Percentiles rank a stretch among this genome's conserved stretches.
These are phyloP conservation scores for Allophyes oxyacanthae DNA, from an alignment of 2,888 invertebrate genomes.

Conservation along the genomic window DNA sequence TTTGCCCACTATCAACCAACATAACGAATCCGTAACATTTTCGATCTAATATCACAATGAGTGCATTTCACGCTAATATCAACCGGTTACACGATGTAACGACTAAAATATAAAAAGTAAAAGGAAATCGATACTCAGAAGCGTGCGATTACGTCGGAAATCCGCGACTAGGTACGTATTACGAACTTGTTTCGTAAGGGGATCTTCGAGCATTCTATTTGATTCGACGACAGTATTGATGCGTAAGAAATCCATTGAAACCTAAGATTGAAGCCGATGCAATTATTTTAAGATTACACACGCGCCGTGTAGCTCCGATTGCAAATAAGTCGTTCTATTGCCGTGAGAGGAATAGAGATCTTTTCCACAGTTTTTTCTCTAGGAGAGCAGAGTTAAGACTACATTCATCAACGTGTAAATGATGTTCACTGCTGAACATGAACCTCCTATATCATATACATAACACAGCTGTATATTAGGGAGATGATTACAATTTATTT, in stretches of 20 bases:
- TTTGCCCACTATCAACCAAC: too few relatives aligned
- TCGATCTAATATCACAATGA: neutral
- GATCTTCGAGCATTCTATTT: conserved; percentile 24
- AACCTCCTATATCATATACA: too few relatives aligned
- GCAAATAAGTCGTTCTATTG: too few relatives aligned
- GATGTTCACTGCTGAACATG: too few relatives aligned
- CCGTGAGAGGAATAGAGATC: too few relatives aligned
- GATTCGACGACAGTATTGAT: conserved; percentile 26
- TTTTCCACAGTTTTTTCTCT: too few relatives aligned
- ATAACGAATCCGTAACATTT: too few relatives aligned
- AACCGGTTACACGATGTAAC: conserved; percentile 12
- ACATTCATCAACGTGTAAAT: neutral
- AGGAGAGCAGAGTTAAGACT: neutral
- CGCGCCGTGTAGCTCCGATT: neutral
- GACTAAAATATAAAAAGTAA: conserved; percentile 33
- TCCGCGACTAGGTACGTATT: conserved; percentile 28
- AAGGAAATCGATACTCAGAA: conserved; percentile 39
- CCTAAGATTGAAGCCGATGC: conserved; percentile 19
- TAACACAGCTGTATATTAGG: too few relatives aligned
- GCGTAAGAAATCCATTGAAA: conserved; percentile 12
- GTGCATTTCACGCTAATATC: neutral
- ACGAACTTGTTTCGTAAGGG: conserved; percentile 26
- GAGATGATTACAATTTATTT: too few relatives aligned
- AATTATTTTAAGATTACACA: conserved; percentile 37
- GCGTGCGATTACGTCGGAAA: conserved; percentile 43